Evolutionary conservation across 2,113 vertebrate genomes (phyloP).

Genomic region (Garra rufa): DNA sequence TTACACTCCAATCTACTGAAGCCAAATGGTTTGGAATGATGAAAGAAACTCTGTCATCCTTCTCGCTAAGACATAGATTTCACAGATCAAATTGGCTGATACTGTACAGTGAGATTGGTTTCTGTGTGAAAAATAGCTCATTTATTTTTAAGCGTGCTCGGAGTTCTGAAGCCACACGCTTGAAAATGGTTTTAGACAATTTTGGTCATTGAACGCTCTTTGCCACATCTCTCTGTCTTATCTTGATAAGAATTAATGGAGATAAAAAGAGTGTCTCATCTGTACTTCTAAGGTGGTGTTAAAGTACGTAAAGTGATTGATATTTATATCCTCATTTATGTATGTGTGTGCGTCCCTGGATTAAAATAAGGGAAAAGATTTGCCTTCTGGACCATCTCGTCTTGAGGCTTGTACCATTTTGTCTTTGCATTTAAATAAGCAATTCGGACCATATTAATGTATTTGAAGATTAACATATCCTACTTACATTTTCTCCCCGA

Average conservation of each 20-base stretch:
- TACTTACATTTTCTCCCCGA: neutral
- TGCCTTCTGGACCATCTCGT: constrained; percentile 1
- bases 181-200: constrained; percentile 19
- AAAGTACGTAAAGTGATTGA: neutral
- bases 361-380: neutral
- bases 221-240: constrained; percentile 46
- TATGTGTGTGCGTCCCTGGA: neutral
- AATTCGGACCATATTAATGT: neutral
- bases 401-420: neutral
- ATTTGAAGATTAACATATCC: neutral
- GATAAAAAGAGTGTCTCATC: constrained; percentile 26
- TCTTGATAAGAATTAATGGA: constrained; percentile 44
- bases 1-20: constrained; percentile 14
- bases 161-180: constrained; percentile 22
- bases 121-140: constrained; percentile 18
- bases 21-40: neutral
- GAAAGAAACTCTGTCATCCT: neutral
- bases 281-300: neutral
- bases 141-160: neutral
- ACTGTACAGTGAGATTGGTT: neutral
- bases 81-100: neutral
- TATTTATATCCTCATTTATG: constrained; percentile 7
- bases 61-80: neutral
- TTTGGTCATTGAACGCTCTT: neutral
- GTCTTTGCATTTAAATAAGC: constrained; percentile 63